A percentile compares a stretch with the other conserved stretches of the same genome.
Conservation (phyloP, 2,888 invertebrate species). For the Saturnia pavonia region DNA sequence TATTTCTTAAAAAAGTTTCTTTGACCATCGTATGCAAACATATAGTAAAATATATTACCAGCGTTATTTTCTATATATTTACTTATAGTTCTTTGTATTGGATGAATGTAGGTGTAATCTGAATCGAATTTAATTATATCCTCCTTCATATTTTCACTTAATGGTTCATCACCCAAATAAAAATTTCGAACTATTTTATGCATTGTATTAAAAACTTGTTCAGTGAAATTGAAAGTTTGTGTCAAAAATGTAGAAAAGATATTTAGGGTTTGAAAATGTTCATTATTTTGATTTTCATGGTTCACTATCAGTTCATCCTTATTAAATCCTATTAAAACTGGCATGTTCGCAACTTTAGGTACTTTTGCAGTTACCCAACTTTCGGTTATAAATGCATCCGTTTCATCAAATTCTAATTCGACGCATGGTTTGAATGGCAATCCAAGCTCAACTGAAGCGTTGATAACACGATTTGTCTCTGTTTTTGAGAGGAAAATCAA, state of each 20-base stretch:
- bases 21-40: slow-evolving; percentile 54
- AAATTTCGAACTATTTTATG: slow-evolving; percentile 41
- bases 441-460: slow-evolving; percentile 33
- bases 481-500: slow-evolving; percentile 38
- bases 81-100: slow-evolving; percentile 45
- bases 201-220: slow-evolving; percentile 35
- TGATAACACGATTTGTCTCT: slow-evolving; percentile 40
- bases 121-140: slow-evolving; percentile 48
- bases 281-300: slow-evolving; percentile 30
- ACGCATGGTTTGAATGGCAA: slow-evolving; percentile 49
- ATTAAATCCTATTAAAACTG: slow-evolving; percentile 54
- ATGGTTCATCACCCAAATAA: slow-evolving; percentile 50
- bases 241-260: slow-evolving; percentile 33
- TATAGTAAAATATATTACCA: slow-evolving; percentile 49
- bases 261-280: slow-evolving; percentile 36
- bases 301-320: slow-evolving; percentile 41
- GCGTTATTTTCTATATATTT: slow-evolving; percentile 43
- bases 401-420: slow-evolving; percentile 48
- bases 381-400: slow-evolving; percentile 46
- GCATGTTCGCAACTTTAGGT: slow-evolving; percentile 44
- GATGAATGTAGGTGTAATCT: slow-evolving; percentile 50
- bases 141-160: slow-evolving; percentile 31
- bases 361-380: slow-evolving; percentile 42
- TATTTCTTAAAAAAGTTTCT: slow-evolving; percentile 37
- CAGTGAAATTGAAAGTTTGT: slow-evolving; percentile 34